These are phyloP conservation scores for Batillaria attramentaria DNA, from an alignment of 1,140 invertebrate species.

Conservation along the genomic window DNA sequence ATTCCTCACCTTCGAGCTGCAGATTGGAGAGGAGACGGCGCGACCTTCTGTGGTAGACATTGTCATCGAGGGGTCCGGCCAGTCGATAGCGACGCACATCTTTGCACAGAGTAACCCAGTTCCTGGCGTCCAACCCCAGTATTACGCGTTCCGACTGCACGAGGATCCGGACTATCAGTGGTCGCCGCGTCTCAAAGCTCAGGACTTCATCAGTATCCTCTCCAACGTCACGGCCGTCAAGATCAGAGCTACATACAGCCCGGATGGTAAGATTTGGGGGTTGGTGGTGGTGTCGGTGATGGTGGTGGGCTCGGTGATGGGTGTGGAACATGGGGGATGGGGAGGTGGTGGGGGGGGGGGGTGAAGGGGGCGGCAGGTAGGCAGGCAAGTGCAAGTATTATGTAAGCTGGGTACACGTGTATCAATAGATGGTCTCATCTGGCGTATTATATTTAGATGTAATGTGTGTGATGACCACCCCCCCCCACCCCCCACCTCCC, in stretches of 20 bases:
- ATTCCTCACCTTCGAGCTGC: slow-evolving; percentile 89
- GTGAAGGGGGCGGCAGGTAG: not conserved
- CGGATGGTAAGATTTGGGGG: slow-evolving; percentile 74
- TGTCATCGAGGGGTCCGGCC: slow-evolving; percentile 85
- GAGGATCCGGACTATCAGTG: slow-evolving; percentile 93
- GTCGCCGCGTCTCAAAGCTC: slow-evolving; percentile 87
- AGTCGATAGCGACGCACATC: slow-evolving; percentile 87
- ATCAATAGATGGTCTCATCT: not conserved
- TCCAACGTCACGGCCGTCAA: slow-evolving; percentile 95
- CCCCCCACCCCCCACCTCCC: not conserved
- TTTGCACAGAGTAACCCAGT: slow-evolving; percentile 91
- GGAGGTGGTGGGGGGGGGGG: not conserved
- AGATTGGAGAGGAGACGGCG: slow-evolving; percentile 81
- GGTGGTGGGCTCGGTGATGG: too few relatives aligned
- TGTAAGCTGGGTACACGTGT: not conserved
- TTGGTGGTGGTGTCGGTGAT: not conserved
- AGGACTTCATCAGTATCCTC: slow-evolving; percentile 92
- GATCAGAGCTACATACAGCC: slow-evolving; percentile 91
- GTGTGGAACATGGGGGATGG: too few relatives aligned
- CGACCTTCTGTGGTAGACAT: slow-evolving; percentile 85
- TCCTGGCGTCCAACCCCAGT: slow-evolving; percentile 79
- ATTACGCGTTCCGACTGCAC: slow-evolving; percentile 79
- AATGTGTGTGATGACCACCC: not conserved
- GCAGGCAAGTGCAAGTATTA: not conserved
- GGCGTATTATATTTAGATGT: not conserved